phyloP scores from a whole-genome alignment of 2,797 vertebrate genomes.

The Atherinosoma microstoma region DNA sequence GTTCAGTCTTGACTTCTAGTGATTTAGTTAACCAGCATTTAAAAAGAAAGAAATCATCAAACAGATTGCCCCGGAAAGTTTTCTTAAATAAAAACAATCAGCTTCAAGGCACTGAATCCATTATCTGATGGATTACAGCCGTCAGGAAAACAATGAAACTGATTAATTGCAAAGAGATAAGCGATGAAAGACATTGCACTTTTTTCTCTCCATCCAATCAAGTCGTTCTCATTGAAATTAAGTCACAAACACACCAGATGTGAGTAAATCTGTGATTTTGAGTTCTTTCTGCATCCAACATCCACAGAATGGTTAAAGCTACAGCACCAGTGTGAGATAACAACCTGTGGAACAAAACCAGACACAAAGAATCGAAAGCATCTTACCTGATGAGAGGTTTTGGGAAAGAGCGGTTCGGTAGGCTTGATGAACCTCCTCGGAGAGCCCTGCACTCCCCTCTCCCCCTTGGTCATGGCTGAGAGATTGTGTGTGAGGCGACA shows the following conservation, averaged over 20 bases:
- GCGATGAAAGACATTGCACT: slow-evolving; percentile 38
- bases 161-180: slow-evolving; percentile 55
- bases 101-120: slow-evolving; percentile 31
- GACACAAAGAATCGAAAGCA: neutral
- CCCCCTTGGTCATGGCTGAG: slow-evolving; percentile 81
- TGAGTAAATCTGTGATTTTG: neutral
- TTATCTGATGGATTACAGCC: slow-evolving; percentile 30
- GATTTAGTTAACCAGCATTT: slow-evolving; percentile 7
- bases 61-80: slow-evolving; percentile 33
- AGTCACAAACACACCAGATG: slow-evolving; percentile 3
- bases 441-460: slow-evolving; percentile 67
- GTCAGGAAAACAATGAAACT: slow-evolving; percentile 44
- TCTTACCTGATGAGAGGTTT: slow-evolving; percentile 81
- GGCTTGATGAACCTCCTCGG: slow-evolving; percentile 75
- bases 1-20: slow-evolving; percentile 17
- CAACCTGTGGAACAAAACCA: neutral
- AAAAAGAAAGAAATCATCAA: slow-evolving; percentile 42
- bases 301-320: neutral
- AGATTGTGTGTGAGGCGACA: slow-evolving; percentile 76
- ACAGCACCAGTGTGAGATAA: neutral
- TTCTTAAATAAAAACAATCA: slow-evolving; percentile 48
- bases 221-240: slow-evolving; percentile 13
- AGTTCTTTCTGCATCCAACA: neutral
- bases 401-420: slow-evolving; percentile 74
- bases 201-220: slow-evolving; percentile 41